Base-by-base conservation (phyloP, 2,113 vertebrate genomes). In the Irena cyanogastra region DNA sequence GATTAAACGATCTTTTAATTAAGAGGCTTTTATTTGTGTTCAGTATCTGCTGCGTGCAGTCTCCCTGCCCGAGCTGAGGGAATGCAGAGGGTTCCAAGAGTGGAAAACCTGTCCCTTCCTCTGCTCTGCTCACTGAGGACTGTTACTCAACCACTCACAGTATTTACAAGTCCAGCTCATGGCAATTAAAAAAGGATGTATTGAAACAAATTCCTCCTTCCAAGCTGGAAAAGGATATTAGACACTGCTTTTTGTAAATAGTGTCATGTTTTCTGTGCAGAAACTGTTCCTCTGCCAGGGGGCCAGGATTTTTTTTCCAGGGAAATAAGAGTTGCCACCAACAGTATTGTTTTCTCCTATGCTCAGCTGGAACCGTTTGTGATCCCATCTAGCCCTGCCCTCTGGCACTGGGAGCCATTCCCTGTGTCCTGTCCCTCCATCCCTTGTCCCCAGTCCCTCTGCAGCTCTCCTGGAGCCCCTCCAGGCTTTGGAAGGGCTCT, bases 141-240 rank as follows among this genome's bases (percentile, higher is more conserved):
- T 68, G 66, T 97, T 97, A 97, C 94, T 97, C 97, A 97, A 87
- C 81, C 87, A 93, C 95, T 96, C 89, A 71, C 39, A 91, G 39
- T 86, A 97, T 97, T 97, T 97, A 95, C 94, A 96, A 97, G 96
- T 50, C 97, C 97, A 95, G 96, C 96, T 97, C 97, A 86, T 21
- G 64, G 97, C 96, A 98, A 97, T 97, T 97, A 96, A 93, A 95
- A 91, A 96, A 93, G 96, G 96, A 97, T 93, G 93, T 90, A 96
- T 96, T 96, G 95, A 97, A 97, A 96, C 74, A 91, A 97, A 96
- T 93, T 90, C 82, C 87, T 94, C 92, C 94, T 97, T 96, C 92
- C 94, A 94, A 76, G 88, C 77, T 66, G 88, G 94, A 96, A 95
- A 95, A 94, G 95, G 95, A 95, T 96, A 93, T 93, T 95, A 94